Percentiles rank a stretch among this genome's conserved stretches.
phyloP scores from a whole-genome alignment of 1,140 invertebrate species.

The Drosophila cardini region DNA sequence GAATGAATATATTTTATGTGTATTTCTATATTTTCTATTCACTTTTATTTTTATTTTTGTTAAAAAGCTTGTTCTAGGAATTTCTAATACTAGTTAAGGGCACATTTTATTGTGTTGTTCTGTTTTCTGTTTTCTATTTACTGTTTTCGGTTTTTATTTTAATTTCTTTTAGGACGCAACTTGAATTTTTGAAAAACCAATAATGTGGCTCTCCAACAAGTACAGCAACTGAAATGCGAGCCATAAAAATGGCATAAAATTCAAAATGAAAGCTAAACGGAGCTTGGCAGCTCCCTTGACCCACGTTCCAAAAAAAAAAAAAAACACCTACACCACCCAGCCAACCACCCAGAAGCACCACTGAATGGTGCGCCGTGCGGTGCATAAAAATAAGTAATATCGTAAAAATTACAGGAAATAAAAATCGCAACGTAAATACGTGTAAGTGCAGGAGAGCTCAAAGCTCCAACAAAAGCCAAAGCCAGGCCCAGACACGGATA shows the following conservation, averaged over 20 bases:
- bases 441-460: conserved; percentile 67
- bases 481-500: conserved; percentile 1
- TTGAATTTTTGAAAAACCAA: conserved; percentile 69
- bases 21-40: conserved; percentile 31
- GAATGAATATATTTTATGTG: conserved; percentile 52
- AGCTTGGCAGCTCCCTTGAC: conserved; percentile 38
- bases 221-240: conserved; percentile 39
- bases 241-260: conserved; percentile 79
- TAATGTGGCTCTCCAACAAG: conserved; percentile 57
- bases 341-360: conserved; percentile 3
- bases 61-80: conserved; percentile 19
- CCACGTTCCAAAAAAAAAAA: conserved; percentile 18
- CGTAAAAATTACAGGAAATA: conserved; percentile 83
- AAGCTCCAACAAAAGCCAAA: conserved; percentile 17
- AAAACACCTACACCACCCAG: conserved; percentile 1
- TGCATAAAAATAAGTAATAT: conserved; percentile 83
- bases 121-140: background rate
- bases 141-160: conserved; percentile 52
- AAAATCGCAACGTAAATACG: conserved; percentile 82
- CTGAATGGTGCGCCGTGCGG: conserved; percentile 58
- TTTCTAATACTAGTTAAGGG: conserved; percentile 10
- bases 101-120: conserved; percentile 5
- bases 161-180: conserved; percentile 69
- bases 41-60: conserved; percentile 10
- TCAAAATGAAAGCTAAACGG: conserved; percentile 78